phyloP scores from a whole-genome alignment of 2,888 invertebrate genomes.

The Brenthis ino region DNA sequence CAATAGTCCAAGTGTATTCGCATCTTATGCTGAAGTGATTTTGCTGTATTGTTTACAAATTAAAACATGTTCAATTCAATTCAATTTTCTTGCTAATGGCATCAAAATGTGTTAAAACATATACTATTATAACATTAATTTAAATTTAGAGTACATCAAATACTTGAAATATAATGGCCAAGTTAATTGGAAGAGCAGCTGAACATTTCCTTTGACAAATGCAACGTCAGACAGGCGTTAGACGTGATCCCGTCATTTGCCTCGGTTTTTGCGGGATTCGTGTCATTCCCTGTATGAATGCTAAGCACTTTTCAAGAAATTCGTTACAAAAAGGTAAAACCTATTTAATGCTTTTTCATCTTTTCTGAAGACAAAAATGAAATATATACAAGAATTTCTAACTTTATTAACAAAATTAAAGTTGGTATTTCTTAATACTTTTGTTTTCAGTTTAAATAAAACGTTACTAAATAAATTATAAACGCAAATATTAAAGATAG shows the following conservation, averaged over 20 bases:
- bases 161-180: slow-evolving; percentile 9
- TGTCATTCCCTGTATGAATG: slow-evolving; percentile 58
- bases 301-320: slow-evolving; percentile 55
- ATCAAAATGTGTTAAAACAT: not conserved
- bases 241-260: slow-evolving; percentile 47
- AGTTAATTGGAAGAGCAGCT: slow-evolving; percentile 35
- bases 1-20: slow-evolving; percentile 63
- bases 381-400: no score
- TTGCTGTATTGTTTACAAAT: slow-evolving; percentile 55
- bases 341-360: no score
- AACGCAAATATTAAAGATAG: no score
- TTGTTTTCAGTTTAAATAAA: no score
- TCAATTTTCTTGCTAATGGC: no score
- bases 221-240: slow-evolving; percentile 35
- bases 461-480: no score
- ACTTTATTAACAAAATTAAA: no score
- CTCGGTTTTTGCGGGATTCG: slow-evolving; percentile 61
- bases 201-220: slow-evolving; percentile 41
- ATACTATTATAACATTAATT: not conserved
- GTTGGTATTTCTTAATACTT: no score
- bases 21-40: no score
- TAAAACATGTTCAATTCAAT: not conserved
- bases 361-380: no score
- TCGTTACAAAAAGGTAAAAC: slow-evolving; percentile 48
- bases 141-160: not conserved